Conservation (phyloP, 2,113 vertebrate species). For the Ochotona princeps region DNA sequence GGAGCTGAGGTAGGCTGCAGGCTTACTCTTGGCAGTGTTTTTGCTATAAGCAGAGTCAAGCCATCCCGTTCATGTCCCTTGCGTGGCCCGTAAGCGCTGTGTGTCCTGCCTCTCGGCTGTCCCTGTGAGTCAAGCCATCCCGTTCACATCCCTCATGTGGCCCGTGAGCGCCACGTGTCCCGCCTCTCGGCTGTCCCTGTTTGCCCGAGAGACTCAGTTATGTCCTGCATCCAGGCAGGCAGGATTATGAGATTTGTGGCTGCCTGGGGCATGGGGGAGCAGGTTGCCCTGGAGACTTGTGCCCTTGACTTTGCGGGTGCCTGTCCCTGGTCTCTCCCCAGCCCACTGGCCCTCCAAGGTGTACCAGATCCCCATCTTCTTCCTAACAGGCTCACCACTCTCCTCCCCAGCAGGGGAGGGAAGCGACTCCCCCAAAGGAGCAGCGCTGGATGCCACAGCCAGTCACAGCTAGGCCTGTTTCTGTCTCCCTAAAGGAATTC, state of each 20-base stretch:
- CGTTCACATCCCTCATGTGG: too few relatives aligned
- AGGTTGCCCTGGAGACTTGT: rapidly evolving
- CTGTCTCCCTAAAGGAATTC: not conserved
- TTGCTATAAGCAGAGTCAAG: not conserved
- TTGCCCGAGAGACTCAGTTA: conserved; percentile 77
- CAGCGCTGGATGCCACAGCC: too few relatives aligned
- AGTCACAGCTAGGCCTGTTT: too few relatives aligned
- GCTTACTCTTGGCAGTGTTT: not conserved
- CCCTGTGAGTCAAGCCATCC: too few relatives aligned
- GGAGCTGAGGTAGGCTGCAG: not conserved
- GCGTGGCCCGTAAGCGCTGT: conserved; percentile 65
- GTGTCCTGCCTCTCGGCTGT: conserved; percentile 51
- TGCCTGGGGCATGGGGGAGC: not conserved
- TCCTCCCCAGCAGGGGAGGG: too few relatives aligned
- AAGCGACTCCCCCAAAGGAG: too few relatives aligned
- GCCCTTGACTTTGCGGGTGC: not conserved
- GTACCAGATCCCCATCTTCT: too few relatives aligned
- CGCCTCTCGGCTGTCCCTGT: conserved; percentile 5
- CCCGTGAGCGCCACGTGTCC: too few relatives aligned
- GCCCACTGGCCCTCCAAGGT: too few relatives aligned
- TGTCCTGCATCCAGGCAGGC: not conserved
- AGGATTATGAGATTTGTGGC: not conserved
- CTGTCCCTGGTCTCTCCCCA: too few relatives aligned
- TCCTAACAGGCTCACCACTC: too few relatives aligned
- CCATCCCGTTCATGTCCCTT: conserved; percentile 69